Evolutionary conservation across 1,140 invertebrate genomes (phyloP), one percentile per base, ranked within the genome.

Genomic region (Andrena cerasifolii): DNA sequence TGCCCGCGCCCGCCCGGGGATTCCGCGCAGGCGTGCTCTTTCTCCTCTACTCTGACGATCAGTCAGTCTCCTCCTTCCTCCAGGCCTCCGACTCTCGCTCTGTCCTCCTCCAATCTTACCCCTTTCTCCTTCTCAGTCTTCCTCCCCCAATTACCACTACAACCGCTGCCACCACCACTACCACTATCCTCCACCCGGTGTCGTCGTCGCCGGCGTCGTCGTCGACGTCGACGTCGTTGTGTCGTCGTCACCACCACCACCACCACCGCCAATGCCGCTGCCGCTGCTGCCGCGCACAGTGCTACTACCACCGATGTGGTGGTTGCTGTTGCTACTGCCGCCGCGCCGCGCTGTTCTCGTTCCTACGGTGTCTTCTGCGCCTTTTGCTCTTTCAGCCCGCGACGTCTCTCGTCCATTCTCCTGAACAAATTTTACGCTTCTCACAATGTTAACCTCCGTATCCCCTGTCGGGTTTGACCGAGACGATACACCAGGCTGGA

Each of bases 1-100:
- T 92, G 89, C 89, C 91, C 90, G 90, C 90, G 90, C 90, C 89
- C 89, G 91, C 88, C 90, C 90, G 90, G 90, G 91, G 84, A 86
- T 89, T 91, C 91, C 91, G 91, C 91, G 91, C 91, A 92, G 87
- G 91, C 91, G 91, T 89, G 85, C 86, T 90, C 88, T 87, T 87
- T 85, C 89, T 87, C 77, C 84, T 83, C 77, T 84, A 83, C 86
- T 80, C 82, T 71, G 79, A 70, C 82, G 83, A 84, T 84, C 83
- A 78, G 71, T 84, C 86, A 87, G 86, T 63, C 71, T 80, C 80
- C 82, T 80, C 78, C 83, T 83, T 80, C 80, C 82, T 79, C 76
- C 76, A 83, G 76, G 40, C 80, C 70, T 75, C 76, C 49, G 53
- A 31, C 43, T 12, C 24, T 65, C 45, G 12, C 3, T 51, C 43